Evolutionary conservation across 2,113 vertebrate species (phyloP).

Genomic region (human (Homo sapiens)): GRCh38 chr16:23983501-23984000

Average conservation of each 20-base stretch:
- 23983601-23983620: background rate
- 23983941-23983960: background rate
- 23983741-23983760: no score
- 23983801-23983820: no score
- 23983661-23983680: no score
- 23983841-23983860: no score
- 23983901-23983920: background rate
- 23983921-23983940: background rate
- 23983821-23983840: no score
- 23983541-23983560: background rate
- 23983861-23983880: no score
- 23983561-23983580: background rate
- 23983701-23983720: background rate
- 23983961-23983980: background rate
- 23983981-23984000: background rate
- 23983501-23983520: background rate
- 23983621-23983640: background rate
- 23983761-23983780: no score
- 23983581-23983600: background rate
- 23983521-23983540: rapidly evolving
- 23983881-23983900: background rate
- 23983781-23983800: no score
- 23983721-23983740: background rate
- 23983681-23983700: background rate
- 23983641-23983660: background rate